Conservation (phyloP, 2,113 vertebrate species). For the Sinosuthora webbiana region DNA sequence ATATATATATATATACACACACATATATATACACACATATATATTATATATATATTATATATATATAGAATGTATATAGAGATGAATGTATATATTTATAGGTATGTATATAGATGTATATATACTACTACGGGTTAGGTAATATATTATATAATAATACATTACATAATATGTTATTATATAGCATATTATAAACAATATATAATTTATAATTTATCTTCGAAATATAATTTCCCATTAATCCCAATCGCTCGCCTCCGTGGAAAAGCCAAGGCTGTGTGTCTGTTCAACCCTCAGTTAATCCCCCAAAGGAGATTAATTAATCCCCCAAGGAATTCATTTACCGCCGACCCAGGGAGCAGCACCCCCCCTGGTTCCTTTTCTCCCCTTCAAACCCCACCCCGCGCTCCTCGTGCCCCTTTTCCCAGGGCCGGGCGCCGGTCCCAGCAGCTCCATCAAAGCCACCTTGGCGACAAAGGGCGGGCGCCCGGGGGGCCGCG, state of each 20-base stretch:
- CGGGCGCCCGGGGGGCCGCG: neutral
- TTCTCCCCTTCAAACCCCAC: neutral
- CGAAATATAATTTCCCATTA: neutral
- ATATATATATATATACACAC: too few species aligned
- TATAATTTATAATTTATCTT: neutral
- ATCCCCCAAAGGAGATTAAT: neutral
- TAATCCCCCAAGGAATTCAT: neutral
- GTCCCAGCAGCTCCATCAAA: neutral
- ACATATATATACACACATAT: too few species aligned
- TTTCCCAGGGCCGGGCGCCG: neutral
- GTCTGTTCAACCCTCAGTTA: neutral
- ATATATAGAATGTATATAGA: too few species aligned
- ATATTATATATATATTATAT: too few species aligned
- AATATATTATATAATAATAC: too few species aligned
- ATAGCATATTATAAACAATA: too few species aligned
- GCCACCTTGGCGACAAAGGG: neutral
- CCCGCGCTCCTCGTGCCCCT: neutral
- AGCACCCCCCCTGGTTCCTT: neutral
- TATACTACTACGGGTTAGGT: too few species aligned
- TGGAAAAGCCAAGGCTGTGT: neutral
- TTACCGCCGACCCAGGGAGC: fast-evolving
- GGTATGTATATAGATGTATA: too few species aligned
- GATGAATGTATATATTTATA: too few species aligned
- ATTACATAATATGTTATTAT: too few species aligned
- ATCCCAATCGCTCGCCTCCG: neutral